Evolutionary conservation across 2,888 invertebrate species (phyloP).

Genomic region (Ferdinandea cuprea): DNA sequence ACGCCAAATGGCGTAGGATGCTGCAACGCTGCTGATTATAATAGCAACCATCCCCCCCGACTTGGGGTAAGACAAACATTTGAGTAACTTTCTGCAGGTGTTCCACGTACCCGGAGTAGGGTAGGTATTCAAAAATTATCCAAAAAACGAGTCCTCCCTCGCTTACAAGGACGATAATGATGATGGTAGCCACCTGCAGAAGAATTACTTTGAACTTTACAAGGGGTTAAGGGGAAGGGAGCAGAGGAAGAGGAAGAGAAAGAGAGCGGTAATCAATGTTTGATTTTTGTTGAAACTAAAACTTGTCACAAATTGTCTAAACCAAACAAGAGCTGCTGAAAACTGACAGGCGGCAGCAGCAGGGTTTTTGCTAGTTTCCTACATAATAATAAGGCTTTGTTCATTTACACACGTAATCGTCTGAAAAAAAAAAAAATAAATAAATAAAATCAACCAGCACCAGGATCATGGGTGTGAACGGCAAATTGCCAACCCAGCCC

Average conservation of each 20-base stretch:
- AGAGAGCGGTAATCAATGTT: not conserved
- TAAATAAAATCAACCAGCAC: too few species aligned
- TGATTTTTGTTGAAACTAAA: slow-evolving; percentile 3
- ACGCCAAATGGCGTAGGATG: slow-evolving; percentile 38
- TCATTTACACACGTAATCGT: slow-evolving; percentile 41
- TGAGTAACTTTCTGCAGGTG: slow-evolving; percentile 48
- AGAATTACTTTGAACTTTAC: not conserved
- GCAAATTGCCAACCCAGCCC: too few species aligned
- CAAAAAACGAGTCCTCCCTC: slow-evolving; percentile 10
- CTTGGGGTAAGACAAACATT: slow-evolving; percentile 21
- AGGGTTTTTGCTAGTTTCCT: too few species aligned
- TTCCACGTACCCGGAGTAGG: not conserved
- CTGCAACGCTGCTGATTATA: slow-evolving; percentile 59
- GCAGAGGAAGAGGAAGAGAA: not conserved
- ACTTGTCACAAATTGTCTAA: slow-evolving; percentile 50
- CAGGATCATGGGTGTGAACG: not conserved
- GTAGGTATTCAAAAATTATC: slow-evolving; percentile 1
- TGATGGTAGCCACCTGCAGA: slow-evolving; percentile 45
- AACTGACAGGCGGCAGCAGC: not conserved
- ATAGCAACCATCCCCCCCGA: slow-evolving; percentile 19
- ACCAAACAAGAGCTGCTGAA: slow-evolving; percentile 33
- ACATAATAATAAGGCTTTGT: slow-evolving; percentile 17
- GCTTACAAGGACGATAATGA: slow-evolving; percentile 26
- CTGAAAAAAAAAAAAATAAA: not conserved
- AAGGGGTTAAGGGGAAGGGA: not conserved